A percentile compares a stretch with the other conserved stretches of the same genome.
Evolutionary conservation across 2,113 vertebrate genomes (phyloP).

Genomic region (Gallinago undulata): DNA sequence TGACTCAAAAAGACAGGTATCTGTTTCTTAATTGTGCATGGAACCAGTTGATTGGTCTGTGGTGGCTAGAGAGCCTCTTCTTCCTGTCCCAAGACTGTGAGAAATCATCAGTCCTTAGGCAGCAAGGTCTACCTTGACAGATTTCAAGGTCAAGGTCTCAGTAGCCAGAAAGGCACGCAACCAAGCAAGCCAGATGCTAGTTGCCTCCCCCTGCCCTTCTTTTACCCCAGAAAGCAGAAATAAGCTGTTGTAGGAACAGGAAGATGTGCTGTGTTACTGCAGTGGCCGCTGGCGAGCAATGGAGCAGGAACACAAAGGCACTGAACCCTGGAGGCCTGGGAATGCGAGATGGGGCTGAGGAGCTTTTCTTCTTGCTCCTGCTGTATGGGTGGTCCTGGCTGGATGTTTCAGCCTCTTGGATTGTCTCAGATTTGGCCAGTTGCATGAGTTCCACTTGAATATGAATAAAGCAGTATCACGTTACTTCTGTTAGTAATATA

Average conservation of each 20-base stretch:
- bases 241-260: not conserved
- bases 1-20: not conserved
- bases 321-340: not conserved
- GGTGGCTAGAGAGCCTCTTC: not conserved
- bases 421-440: not conserved
- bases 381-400: not conserved
- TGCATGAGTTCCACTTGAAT: not conserved
- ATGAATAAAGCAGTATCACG: not conserved
- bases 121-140: not conserved
- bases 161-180: not conserved
- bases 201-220: not conserved
- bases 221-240: not conserved
- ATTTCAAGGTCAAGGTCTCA: not conserved
- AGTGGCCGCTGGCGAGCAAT: rapidly evolving
- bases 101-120: not conserved
- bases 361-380: not conserved
- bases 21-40: not conserved
- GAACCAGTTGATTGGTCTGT: not conserved
- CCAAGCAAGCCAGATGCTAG: not conserved
- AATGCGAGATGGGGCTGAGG: not conserved
- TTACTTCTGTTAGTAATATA: not conserved
- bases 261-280: not conserved
- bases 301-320: not conserved
- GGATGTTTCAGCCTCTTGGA: not conserved
- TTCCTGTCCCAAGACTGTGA: rapidly evolving